Percentiles rank a stretch among this genome's conserved stretches.
Evolutionary conservation across 2,888 invertebrate genomes (phyloP).

Genomic region (Isotomurus palustris): DNA sequence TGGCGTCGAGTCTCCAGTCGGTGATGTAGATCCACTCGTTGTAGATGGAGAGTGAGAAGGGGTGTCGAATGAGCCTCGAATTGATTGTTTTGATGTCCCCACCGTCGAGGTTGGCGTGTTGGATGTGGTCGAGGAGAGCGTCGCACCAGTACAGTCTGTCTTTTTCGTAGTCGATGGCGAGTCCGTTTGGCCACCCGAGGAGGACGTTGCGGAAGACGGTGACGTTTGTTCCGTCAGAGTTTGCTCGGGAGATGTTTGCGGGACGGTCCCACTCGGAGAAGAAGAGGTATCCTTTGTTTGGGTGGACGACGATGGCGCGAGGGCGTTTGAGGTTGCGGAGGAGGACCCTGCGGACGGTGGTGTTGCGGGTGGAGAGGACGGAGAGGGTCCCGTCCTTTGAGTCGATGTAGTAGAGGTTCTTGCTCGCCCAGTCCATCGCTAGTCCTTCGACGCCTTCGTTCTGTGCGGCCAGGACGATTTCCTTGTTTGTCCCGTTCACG

Average conservation of each 20-base stretch:
- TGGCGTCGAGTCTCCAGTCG: slow-evolving; percentile 94
- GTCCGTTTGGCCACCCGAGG: slow-evolving; percentile 94
- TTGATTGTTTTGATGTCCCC: slow-evolving; percentile 84
- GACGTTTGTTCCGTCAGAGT: slow-evolving; percentile 81
- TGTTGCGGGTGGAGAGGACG: slow-evolving; percentile 81
- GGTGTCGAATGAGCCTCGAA: slow-evolving; percentile 78
- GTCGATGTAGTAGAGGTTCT: slow-evolving; percentile 92
- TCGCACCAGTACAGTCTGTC: slow-evolving; percentile 97
- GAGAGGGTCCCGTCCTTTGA: slow-evolving; percentile 90
- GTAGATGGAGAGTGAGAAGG: slow-evolving; percentile 86
- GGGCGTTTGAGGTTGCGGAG: slow-evolving; percentile 85
- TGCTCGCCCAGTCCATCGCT: slow-evolving; percentile 92
- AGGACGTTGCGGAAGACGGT: slow-evolving; percentile 84
- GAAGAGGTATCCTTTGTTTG: slow-evolving; percentile 79
- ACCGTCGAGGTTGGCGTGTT: slow-evolving; percentile 86
- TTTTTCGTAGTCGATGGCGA: slow-evolving; percentile 83
- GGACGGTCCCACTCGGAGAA: slow-evolving; percentile 96
- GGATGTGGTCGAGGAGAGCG: slow-evolving; percentile 90
- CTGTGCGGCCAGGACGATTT: slow-evolving; percentile 77
- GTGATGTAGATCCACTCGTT: slow-evolving; percentile 90
- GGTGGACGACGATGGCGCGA: slow-evolving; percentile 93
- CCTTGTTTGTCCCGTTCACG: slow-evolving; percentile 50
- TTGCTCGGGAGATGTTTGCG: slow-evolving; percentile 90
- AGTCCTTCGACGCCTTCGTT: slow-evolving; percentile 95
- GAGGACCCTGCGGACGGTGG: slow-evolving; percentile 75